phyloP scores from a whole-genome alignment of 92 coral and sea anemone species.

The Epizoanthus ramosus region DNA sequence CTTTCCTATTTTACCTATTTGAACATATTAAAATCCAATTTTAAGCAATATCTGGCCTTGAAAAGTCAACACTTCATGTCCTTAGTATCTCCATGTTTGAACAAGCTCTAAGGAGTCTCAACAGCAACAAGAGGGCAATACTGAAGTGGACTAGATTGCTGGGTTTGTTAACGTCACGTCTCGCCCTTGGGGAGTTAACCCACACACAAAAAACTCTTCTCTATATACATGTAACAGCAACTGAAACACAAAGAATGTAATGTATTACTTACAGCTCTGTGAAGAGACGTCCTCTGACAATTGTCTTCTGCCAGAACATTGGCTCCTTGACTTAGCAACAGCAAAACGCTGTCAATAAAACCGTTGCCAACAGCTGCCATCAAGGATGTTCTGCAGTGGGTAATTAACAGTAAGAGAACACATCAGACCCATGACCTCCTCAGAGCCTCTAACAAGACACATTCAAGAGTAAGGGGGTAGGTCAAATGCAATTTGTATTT shows the following conservation, averaged over 20 bases:
- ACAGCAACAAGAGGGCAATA: background rate
- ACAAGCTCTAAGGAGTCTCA: too few species aligned
- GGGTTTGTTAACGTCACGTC: too few species aligned
- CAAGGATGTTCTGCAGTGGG: conserved; percentile 76
- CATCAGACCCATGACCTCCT: background rate
- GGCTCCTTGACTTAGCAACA: conserved; percentile 91
- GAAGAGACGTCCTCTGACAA: conserved; percentile 86
- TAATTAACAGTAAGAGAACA: background rate
- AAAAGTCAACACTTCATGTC: too few species aligned
- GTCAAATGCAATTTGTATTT: too few species aligned
- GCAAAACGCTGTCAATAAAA: conserved; percentile 82
- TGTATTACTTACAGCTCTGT: conserved; percentile 85
- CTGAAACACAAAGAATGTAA: background rate
- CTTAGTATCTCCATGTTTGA: too few species aligned
- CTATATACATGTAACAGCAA: background rate
- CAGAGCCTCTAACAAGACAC: background rate
- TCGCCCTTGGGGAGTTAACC: too few species aligned
- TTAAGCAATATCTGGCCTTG: too few species aligned
- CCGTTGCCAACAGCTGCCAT: conserved; percentile 95
- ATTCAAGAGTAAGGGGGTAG: background rate
- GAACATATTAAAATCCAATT: too few species aligned
- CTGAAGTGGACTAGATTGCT: background rate
- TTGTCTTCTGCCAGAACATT: conserved; percentile 80
- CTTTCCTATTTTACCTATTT: too few species aligned
- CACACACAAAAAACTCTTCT: too few species aligned